Evolutionary conservation across 1,140 invertebrate species (phyloP), one percentile per base, ranked within the genome.

Genomic region (Proctacanthus coquilletti): DNA sequence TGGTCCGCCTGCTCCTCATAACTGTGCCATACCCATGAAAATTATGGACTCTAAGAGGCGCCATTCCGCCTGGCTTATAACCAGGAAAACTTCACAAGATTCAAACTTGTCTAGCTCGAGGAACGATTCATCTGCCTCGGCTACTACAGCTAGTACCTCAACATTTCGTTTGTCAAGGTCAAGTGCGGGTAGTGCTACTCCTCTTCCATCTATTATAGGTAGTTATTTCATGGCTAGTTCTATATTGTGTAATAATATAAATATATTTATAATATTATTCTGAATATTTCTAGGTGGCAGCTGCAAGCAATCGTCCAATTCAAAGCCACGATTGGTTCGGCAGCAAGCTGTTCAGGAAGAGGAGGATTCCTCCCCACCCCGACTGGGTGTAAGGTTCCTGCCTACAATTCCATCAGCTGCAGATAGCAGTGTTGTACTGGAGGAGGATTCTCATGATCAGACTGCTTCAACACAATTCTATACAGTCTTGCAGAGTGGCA

Each of bases 11-110:
- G 69, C 73, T n/a, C 66, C 72, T 1, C 76, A 81, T 42, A 76
- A 77, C 40, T 79, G 77, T 50, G 75, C 77, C 1, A 75, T 84
- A 38, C 82, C 83, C 0, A 59, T 84, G 29, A 66, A 77, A 41
- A 48, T 80, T 18, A 54, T 84, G 10, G 80, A 84, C 47, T 45
- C 46, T 1, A 78, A 82, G 47, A 64, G 82, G 18, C 64, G 82
- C 38, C 73, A 82, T 3, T 81, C 84, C 0, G 85, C 84, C 0
- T 89, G 85, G 85, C 64, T 86, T 15, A 80, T 89, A 4, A 84
- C 84, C 0, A 64, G 85, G 14, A 91, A 91, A 61, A 83, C 85
- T 0, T 87, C 83, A 1, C 85, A 89, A 55, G 85, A 91, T 51
- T 89, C 84, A 1, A 89, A 86, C 56, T 57, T 89, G 34, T 86